A percentile compares a stretch with the other conserved stretches of the same genome.
These are phyloP conservation scores for Parapristionchus giblindavisi DNA, from an alignment of 2,888 invertebrate species.

Conservation along the genomic window DNA sequence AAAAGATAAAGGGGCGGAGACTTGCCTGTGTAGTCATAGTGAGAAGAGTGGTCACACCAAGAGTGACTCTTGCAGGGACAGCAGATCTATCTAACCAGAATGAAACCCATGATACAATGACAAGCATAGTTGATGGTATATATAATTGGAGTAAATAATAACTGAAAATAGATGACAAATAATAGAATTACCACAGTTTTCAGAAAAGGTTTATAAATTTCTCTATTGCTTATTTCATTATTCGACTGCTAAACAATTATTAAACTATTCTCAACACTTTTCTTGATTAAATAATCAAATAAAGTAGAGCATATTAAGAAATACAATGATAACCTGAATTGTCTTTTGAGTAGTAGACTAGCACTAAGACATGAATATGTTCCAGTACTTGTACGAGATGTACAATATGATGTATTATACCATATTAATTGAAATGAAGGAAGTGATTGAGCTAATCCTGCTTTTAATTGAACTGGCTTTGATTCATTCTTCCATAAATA, in stretches of 20 bases:
- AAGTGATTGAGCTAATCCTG: constrained; percentile 75
- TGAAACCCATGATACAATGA: constrained; percentile 66
- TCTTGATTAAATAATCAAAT: too few relatives aligned
- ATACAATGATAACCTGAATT: constrained; percentile 89
- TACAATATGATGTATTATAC: constrained; percentile 87
- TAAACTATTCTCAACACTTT: too few relatives aligned
- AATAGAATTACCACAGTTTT: constrained; percentile 22
- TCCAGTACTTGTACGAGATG: constrained; percentile 96
- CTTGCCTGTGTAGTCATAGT: constrained; percentile 83
- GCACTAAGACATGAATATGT: constrained; percentile 95
- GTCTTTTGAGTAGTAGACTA: constrained; percentile 92
- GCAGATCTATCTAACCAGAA: constrained; percentile 66
- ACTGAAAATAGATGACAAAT: constrained; percentile 72
- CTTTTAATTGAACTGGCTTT: constrained; percentile 91
- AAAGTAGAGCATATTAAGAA: background rate
- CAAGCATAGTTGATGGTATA: constrained; percentile 86
- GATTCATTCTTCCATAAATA: constrained; percentile 91
- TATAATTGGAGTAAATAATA: constrained; percentile 99
- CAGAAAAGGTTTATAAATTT: background rate
- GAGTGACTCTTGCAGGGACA: constrained; percentile 70
- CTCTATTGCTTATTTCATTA: background rate
- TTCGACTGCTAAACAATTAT: too few relatives aligned
- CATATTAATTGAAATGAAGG: constrained; percentile 81
- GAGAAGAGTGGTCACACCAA: constrained; percentile 92
- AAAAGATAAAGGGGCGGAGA: too few relatives aligned